These are phyloP conservation scores for Acleris cristana DNA, from an alignment of 2,888 invertebrate species.

Conservation along the genomic window DNA sequence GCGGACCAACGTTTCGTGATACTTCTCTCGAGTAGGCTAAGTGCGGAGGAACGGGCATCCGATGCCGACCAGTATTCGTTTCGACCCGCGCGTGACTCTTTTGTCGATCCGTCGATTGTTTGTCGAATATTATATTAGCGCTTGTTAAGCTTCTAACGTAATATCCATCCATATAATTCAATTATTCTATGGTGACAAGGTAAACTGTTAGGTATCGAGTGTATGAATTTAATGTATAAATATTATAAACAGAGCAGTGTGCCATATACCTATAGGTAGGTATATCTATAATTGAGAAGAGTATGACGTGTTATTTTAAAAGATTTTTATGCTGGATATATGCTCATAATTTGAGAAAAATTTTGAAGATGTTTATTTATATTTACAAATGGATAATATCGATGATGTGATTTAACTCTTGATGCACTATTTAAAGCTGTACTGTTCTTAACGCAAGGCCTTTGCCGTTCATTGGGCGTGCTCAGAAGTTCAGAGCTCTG, in stretches of 20 bases:
- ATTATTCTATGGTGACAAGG: conserved; percentile 83
- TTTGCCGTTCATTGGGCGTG: conserved; percentile 27
- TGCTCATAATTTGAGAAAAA: conserved; percentile 81
- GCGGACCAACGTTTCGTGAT: conserved; percentile 74
- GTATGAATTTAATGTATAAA: conserved; percentile 65
- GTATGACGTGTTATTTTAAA: conserved; percentile 76
- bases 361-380: conserved; percentile 82
- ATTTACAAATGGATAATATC: conserved; percentile 71
- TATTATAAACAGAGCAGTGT: conserved; percentile 76
- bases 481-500: not conserved
- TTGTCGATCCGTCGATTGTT: conserved; percentile 62
- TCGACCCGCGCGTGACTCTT: conserved; percentile 45
- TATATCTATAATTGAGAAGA: conserved; percentile 76
- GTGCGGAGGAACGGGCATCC: conserved; percentile 57
- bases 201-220: conserved; percentile 76
- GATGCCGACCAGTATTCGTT: conserved; percentile 64
- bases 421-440: conserved; percentile 64
- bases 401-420: conserved; percentile 56
- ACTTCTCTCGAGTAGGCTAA: conserved; percentile 59
- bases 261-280: conserved; percentile 60
- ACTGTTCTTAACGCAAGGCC: conserved; percentile 49
- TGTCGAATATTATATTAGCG: conserved; percentile 63
- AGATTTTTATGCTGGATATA: conserved; percentile 81
- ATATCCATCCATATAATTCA: conserved; percentile 83
- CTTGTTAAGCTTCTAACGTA: conserved; percentile 78